Evolutionary conservation across 2,797 vertebrate species (phyloP), one percentile per base, ranked within the genome.

Genomic region (Loriculus beryllinus): DNA sequence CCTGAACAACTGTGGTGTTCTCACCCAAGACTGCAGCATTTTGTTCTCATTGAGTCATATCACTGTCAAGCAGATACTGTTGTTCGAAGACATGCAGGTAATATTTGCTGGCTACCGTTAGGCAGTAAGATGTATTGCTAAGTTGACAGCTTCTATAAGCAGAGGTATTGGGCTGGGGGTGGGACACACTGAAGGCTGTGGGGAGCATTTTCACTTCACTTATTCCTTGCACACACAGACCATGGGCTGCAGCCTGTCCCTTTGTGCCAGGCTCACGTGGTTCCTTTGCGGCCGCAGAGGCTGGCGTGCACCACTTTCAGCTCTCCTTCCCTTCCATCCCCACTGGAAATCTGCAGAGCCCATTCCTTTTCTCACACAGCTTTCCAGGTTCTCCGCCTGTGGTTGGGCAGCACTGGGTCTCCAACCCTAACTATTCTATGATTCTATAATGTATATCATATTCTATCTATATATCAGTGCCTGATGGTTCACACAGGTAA

Each of bases 261-360:
- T 33, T 35, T 28, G 23, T 65, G 49, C 64, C 0, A 0, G 48
- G 28, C 18, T 22, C 23, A 19, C 8, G 14, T 33, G 10, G 26
- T 42, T 20, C 63, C 33, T 88, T 37, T 45, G 20, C 0, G 0
- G 63, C 29, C 0, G 0, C 31, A 28, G 43, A 57, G 26, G 4
- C 15, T 0, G 2, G 54, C 0, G 0, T 33, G 35, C 2, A 1
- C 28, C 0, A 0, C 11, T 49, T 75, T 35, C 14, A 23, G n/a
- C 23, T 65, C 45, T 71, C 57, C 35, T 88, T 29, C 79, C 63
- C 25, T 65, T 76, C 47, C 40, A n/a, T 21, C 15, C 35, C 16
- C 0, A 2, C 14, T 17, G 49, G 52, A 68, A 40, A 12, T 37
- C 40, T 35, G 42, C 43, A 48, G 21, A 78, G 54, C 35, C 3